Evolutionary conservation across 1,140 invertebrate genomes (phyloP), one percentile per base, ranked within the genome.

Genomic region (Trichoplusia ni): DNA sequence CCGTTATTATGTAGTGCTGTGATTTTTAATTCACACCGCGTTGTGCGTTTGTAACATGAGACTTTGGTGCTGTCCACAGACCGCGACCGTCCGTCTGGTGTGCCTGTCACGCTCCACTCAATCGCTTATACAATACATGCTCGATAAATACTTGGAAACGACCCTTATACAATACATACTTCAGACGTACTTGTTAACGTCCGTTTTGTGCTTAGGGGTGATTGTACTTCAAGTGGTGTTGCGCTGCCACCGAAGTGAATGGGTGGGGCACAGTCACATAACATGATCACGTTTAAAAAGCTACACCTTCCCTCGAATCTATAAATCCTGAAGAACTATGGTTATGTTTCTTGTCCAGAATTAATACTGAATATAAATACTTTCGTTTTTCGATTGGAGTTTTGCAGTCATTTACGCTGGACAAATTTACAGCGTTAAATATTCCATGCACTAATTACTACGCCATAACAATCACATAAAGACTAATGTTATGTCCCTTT

Each of bases 1-100:
- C 23, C 33, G 51, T 37, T 56, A 44, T 58, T 47, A 47, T 47
- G 44, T 47, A 47, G 37, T 64, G 63, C 60, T 59, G 64, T 64
- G 19, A 70, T 76, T 77, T 81, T 76, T 80, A 73, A 83, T 80
- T 82, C 80, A 69, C 65, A 54, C 66, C 69, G 70, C 80, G 77
- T 76, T 75, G 63, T 60, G 40, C 25, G 51, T 58, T 58, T 42
- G 73, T 73, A 73, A 76, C 61, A 75, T 64, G 74, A 71, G 63
- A 72, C 71, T 72, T 42, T 60, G 51, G 69, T 68, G 64, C 69
- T 66, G 73, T 67, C 63, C 71, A 66, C 69, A 51, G 69, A 78
- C 72, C 76, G 71, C 78, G 75, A 73, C 69, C 70, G 59, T 59
- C 69, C 59, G 72, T 72, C 67, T 65, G 67, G 53, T 58, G 40